These are phyloP conservation scores for Lampris incognitus DNA, from an alignment of 2,113 vertebrate genomes.

Conservation along the genomic window DNA sequence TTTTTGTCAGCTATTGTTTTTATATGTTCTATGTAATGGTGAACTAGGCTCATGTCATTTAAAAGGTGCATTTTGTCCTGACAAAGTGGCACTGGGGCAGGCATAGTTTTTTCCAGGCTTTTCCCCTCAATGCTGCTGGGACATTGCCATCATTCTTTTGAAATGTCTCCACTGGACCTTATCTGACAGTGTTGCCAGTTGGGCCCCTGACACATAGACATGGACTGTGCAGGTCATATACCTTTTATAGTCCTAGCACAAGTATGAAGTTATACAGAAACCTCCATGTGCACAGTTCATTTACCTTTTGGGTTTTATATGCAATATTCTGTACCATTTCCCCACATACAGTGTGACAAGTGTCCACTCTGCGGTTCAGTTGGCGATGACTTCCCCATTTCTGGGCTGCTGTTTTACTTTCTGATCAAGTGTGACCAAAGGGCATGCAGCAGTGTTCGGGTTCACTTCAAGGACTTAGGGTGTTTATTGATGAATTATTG, in stretches of 20 bases:
- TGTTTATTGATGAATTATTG: background rate
- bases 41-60: background rate
- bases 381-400: too few relatives aligned
- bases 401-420: background rate
- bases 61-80: background rate
- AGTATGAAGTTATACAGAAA: background rate
- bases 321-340: background rate
- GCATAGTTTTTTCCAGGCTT: background rate
- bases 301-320: background rate
- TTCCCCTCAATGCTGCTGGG: conserved; percentile 7
- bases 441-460: background rate
- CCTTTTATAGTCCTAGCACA: too few relatives aligned
- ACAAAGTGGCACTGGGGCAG: conserved; percentile 6
- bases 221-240: background rate
- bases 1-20: too few relatives aligned
- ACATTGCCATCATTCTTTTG: conserved; percentile 17
- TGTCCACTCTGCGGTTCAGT: too few relatives aligned
- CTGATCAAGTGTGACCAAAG: background rate
- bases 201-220: conserved; percentile 17
- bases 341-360: too few relatives aligned
- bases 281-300: background rate
- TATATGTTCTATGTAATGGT: background rate
- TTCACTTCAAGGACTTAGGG: background rate
- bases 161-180: conserved; percentile 2
- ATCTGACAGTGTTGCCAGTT: conserved; percentile 25